Evolutionary conservation across 2,888 invertebrate genomes (phyloP), one percentile per base, ranked within the genome.

Genomic region (Ethmia dodecea): DNA sequence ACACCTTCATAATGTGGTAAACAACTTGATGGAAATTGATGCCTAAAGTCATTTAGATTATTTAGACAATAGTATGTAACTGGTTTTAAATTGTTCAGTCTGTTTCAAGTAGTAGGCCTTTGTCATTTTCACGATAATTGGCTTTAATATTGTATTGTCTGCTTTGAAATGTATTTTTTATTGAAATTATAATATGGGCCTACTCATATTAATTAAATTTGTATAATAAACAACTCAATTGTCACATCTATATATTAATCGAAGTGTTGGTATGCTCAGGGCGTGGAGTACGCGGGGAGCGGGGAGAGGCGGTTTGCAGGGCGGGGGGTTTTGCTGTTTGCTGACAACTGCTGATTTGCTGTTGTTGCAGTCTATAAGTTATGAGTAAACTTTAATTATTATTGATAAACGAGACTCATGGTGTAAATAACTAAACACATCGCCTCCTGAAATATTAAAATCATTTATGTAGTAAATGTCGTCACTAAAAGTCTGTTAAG

Each of bases 311-410:
- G 61, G 74, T 73, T 58, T 75, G 72, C 74, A 76, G 77, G 75
- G 71, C 67, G 59, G 57, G 62, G 69, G 81, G 77, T 72, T 68
- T 71, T 70, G 83, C 81, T 63, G 86, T 68, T 71, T 76, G 79
- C 83, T 77, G 83, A 81, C 84, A 84, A 80, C 83, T 75, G 80
- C 81, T 77, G 83, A 76, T 70, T 77, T 81, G 81, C 84, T 69
- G 84, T 81, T 81, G 81, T 83, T 80, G 86, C 83, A 52, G 86
- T 78, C 56, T 69, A 68, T 74, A 83, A 84, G 86, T 86, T 86
- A 86, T 84, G 86, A 84, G 81, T 84, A 83, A 81, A 71, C 64
- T 74, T 84, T 83, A 78, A 73, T 83, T 58, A 66, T 73, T 75
- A 74, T 79, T 77, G 77, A 75, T 63, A 67, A 73, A 73, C 67